Evolutionary conservation across 2,888 invertebrate genomes (phyloP), one percentile per base, ranked within the genome.

Genomic region (Proisotoma minuta): DNA sequence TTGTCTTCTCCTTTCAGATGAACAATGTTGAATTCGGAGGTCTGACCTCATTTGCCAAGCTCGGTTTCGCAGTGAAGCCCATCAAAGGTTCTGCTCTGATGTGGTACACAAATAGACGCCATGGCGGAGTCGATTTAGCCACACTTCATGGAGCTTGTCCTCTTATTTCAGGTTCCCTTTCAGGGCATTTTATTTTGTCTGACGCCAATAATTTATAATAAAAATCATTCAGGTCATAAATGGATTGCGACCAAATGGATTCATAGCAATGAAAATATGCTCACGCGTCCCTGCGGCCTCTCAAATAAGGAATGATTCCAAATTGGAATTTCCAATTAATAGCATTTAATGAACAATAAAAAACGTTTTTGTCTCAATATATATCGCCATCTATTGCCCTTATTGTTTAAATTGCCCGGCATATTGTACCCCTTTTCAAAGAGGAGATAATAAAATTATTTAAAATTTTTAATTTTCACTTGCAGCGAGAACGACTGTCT

Each of bases 111-210:
- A 69, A 78, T n/a, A 69, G 75, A 56, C 75, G 72, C 63, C 78
- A 75, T 73, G 78, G 78, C 15, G 76, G 77, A 27, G 77, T 78
- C 22, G 78, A 79, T 59, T 74, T 73, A 43, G 68, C 75, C 53
- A 79, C 78, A 18, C 60, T 78, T n/a, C 79, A 79, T 70, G 79
- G 78, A 22, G 79, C 78, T 23, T 79, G 78, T 69, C 78, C 78
- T 20, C 59, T 60, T 1, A 48, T 66, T 5, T 12, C 49, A 57
- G n/a, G n/a, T n/a, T n/a, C n/a, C n/a, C n/a, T n/a, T n/a, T n/a
- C n/a, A n/a, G n/a, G n/a, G n/a, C n/a, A n/a, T 28, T 12, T 49
- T 47, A 8, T 24, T 53, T 2, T 8, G 5, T 20, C 12, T 52
- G 27, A 52, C n/a, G n/a, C n/a, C n/a, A n/a, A n/a, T n/a, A n/a